Conservation (phyloP, 2,888 invertebrate genomes). For the Cataglyphis livida region DNA sequence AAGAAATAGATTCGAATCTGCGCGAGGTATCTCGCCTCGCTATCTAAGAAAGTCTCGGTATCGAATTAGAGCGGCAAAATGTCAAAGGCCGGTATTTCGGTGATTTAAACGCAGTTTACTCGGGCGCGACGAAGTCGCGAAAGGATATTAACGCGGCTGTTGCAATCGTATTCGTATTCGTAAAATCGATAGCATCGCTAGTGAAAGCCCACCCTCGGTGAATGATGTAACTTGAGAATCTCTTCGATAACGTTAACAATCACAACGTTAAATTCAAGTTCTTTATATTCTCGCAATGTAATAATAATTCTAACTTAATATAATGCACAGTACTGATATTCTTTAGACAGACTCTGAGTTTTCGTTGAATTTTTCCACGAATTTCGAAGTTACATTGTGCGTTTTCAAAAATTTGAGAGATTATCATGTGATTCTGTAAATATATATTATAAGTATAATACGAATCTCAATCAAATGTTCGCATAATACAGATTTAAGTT, state of each 20-base stretch:
- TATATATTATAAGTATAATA: not conserved
- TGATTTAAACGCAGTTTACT: constrained; percentile 6
- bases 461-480: not conserved
- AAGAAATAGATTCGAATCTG: not conserved
- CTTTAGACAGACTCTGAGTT: not conserved
- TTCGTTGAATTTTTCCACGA: not conserved
- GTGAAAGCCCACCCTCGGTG: not conserved
- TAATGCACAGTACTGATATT: not conserved
- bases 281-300: not conserved
- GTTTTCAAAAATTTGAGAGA: not conserved
- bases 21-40: not conserved
- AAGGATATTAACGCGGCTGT: constrained; percentile 12
- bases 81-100: constrained; percentile 30
- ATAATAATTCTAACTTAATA: not conserved
- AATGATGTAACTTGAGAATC: not conserved
- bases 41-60: not conserved
- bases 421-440: not conserved
- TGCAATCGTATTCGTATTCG: constrained; percentile 28
- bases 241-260: not conserved
- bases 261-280: not conserved
- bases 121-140: constrained; percentile 25
- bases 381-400: not conserved
- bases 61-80: not conserved
- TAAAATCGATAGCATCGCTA: constrained; percentile 45
- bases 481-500: constrained; percentile 25